Evolutionary conservation across 2,113 vertebrate species (phyloP).

Genomic region (Xenopus borealis): DNA sequence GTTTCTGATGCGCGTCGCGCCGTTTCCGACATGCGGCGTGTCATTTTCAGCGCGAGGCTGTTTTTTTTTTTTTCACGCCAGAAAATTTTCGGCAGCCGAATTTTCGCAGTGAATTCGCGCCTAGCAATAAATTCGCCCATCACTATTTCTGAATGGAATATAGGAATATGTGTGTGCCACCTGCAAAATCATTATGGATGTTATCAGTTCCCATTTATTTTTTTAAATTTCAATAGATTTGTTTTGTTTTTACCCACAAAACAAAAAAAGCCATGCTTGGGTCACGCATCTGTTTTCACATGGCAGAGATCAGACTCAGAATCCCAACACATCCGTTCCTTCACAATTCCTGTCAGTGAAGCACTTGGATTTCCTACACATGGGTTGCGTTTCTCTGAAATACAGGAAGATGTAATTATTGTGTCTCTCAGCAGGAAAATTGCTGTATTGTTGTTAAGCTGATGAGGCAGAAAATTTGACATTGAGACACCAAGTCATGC

Average conservation of each 20-base stretch:
- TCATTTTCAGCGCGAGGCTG: no score
- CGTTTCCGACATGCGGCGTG: no score
- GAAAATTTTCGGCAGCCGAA: no score
- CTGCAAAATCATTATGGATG: no score
- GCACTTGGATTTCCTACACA: constrained; percentile 23
- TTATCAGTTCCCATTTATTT: no score
- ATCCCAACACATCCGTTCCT: constrained; percentile 49
- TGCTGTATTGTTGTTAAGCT: constrained; percentile 30
- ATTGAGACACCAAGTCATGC: constrained; percentile 10
- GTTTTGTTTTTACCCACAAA: constrained; percentile 51
- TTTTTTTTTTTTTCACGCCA: no score
- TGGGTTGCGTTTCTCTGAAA: not conserved
- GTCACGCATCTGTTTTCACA: constrained; percentile 46
- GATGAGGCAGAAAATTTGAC: constrained; percentile 39
- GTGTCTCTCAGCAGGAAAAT: constrained; percentile 34
- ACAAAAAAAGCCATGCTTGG: constrained; percentile 51
- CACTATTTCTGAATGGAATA: no score
- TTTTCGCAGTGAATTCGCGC: no score
- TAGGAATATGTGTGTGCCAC: no score
- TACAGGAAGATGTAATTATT: constrained; percentile 37
- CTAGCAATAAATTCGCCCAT: no score
- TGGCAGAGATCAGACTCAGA: constrained; percentile 49
- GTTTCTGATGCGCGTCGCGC: no score
- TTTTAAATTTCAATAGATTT: constrained; percentile 48
- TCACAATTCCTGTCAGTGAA: constrained; percentile 47